Evolutionary conservation across 1,140 invertebrate species (phyloP).

Genomic region (Eriocheir sinensis): DNA sequence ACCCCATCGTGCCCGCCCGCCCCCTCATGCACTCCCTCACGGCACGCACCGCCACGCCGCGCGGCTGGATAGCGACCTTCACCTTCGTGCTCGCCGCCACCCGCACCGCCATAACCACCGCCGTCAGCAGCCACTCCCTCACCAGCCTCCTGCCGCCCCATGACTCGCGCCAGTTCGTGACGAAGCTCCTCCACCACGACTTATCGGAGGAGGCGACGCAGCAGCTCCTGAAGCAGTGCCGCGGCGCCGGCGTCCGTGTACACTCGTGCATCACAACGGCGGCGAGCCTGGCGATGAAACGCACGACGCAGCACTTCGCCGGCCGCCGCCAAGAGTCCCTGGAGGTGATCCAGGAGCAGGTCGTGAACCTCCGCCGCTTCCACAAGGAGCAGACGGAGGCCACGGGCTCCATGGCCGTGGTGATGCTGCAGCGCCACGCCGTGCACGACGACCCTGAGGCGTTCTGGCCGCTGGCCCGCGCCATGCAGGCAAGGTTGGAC

Average conservation of each 20-base stretch:
- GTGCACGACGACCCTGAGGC: not conserved
- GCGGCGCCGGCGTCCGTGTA: conserved; percentile 41
- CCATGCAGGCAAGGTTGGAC: conserved; percentile 37
- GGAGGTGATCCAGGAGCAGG: conserved; percentile 41
- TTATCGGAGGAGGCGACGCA: conserved; percentile 54
- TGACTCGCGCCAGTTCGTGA: not conserved
- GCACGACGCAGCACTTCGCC: conserved; percentile 47
- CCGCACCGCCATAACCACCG: not conserved
- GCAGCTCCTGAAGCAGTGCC: conserved; percentile 58
- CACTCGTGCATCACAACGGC: conserved; percentile 64
- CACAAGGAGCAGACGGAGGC: conserved; percentile 48
- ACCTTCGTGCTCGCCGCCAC: not conserved
- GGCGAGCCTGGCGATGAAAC: conserved; percentile 49
- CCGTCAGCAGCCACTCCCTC: not conserved
- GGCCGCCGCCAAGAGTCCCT: conserved; percentile 35
- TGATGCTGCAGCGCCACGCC: conserved; percentile 29
- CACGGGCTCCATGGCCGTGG: conserved; percentile 47
- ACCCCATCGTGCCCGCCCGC: not conserved
- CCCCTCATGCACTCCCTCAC: not conserved
- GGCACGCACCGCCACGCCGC: not conserved
- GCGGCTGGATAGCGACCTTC: not conserved
- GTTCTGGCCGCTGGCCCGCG: conserved; percentile 68
- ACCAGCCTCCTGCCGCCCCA: conserved; percentile 35
- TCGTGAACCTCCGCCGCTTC: conserved; percentile 71
- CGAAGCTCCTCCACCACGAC: conserved; percentile 46